These are phyloP conservation scores for Champsocephalus gunnari DNA, from an alignment of 2,797 vertebrate genomes.

Conservation along the genomic window DNA sequence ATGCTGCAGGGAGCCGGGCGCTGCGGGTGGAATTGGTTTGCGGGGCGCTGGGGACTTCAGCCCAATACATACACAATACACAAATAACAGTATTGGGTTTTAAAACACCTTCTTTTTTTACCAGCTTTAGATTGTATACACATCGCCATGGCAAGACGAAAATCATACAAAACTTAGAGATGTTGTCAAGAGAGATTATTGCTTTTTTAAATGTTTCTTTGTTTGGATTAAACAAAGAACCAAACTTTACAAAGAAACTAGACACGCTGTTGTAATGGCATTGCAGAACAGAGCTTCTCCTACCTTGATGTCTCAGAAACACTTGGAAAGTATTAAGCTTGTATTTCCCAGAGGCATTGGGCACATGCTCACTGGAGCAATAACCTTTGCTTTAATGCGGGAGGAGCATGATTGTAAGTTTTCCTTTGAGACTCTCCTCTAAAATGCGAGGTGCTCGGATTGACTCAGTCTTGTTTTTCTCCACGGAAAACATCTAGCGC, in stretches of 20 bases:
- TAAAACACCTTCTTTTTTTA: conserved; percentile 26
- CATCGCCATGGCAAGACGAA: conserved; percentile 4
- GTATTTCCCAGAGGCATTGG: conserved; percentile 76
- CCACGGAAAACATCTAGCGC: conserved; percentile 72
- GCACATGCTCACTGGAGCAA: conserved; percentile 79
- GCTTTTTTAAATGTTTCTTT: conserved; percentile 44
- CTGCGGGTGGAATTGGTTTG: conserved; percentile 76
- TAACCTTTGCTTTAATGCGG: conserved; percentile 81
- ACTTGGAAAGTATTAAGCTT: conserved; percentile 78
- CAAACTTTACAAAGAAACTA: conserved; percentile 41
- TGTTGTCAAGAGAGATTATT: conserved; percentile 14
- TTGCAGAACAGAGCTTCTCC: conserved; percentile 62
- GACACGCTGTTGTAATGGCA: conserved; percentile 49
- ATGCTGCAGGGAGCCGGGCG: conserved; percentile 65
- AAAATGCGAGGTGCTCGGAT: conserved; percentile 74
- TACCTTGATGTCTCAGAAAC: conserved; percentile 71
- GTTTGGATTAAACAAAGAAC: conserved; percentile 37
- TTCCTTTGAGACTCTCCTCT: conserved; percentile 73
- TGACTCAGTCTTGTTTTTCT: conserved; percentile 76
- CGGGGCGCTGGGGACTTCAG: conserved; percentile 61
- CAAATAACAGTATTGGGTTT: conserved; percentile 30
- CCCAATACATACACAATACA: conserved; percentile 42
- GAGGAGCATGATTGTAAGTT: conserved; percentile 80
- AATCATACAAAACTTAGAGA: conserved; percentile 12
- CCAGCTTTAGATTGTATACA: conserved; percentile 41